A percentile compares a stretch with the other conserved stretches of the same genome.
phyloP scores from a whole-genome alignment of 2,113 vertebrate species.

The Odontophorus gujanensis region DNA sequence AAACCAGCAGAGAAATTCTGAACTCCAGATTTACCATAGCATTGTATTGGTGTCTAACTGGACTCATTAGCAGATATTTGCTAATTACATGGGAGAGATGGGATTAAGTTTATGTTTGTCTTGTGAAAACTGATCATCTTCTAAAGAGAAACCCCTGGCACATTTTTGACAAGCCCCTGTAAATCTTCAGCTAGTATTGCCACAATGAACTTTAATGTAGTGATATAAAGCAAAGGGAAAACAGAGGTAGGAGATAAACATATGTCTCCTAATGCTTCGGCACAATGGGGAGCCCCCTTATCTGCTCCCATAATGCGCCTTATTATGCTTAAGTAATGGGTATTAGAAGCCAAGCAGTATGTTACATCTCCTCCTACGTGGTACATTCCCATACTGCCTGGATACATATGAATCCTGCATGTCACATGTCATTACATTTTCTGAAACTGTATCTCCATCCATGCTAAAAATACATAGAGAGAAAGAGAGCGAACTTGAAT shows the following conservation, averaged over 20 bases:
- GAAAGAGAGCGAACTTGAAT: conserved; percentile 44
- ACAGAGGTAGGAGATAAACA: conserved; percentile 31
- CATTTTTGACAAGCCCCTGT: neutral
- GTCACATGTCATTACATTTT: conserved; percentile 73
- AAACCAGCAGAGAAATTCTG: neutral
- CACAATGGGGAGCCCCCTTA: conserved; percentile 58
- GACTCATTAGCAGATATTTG: neutral
- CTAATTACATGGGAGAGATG: neutral
- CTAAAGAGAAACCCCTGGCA: neutral
- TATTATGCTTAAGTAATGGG: conserved; percentile 70
- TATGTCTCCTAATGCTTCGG: conserved; percentile 54
- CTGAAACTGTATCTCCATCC: conserved; percentile 59
- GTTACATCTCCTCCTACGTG: conserved; percentile 70
- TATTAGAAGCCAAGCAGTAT: conserved; percentile 74
- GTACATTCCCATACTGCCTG: conserved; percentile 72
- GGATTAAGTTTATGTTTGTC: neutral
- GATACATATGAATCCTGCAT: conserved; percentile 67
- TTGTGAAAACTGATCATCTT: neutral
- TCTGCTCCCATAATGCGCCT: conserved; percentile 69
- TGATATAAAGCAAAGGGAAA: neutral
- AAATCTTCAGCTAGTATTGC: conserved; percentile 1
- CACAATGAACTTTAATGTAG: neutral
- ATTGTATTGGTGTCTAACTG: neutral
- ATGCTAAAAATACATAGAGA: conserved; percentile 65
- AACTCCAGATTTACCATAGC: neutral